Base-by-base conservation (phyloP, 2,888 invertebrate species). In the Lamellibrachia columna region DNA sequence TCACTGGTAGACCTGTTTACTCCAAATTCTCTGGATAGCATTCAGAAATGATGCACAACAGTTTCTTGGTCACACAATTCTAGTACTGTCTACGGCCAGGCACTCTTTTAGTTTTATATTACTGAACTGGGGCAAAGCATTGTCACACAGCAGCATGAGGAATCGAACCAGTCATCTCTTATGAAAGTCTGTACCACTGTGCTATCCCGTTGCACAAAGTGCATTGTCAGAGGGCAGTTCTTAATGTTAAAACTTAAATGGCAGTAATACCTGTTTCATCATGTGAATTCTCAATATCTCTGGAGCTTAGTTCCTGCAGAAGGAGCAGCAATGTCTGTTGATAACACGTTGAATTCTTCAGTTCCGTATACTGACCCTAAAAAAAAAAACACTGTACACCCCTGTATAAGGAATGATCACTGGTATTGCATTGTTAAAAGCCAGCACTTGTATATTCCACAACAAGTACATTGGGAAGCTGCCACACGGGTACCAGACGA, bases 211-310 rank as follows among this genome's bases (percentile, higher is more conserved):
- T 75, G n/a, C 75, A 75, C 40, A 40, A 40, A 22, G 75, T 75
- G 75, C 6, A 75, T 22, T 22, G 75, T 75, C 11, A 4, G 75
- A 22, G 22, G 0, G 60, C 60, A 60, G 60, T 60, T 60, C 15
- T 60, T 4, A 4, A 0, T 75, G 75, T 11, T 22, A 75, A n/a
- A 22, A 75, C 40, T 40, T 40, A 40, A 40, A 40, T 40, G 40
- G 75, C 22, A 75, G 75, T 75, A 75, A 22, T 75, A 75, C 75
- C 75, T 75, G 75, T 75, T 75, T 75, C 75, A 75, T 75, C 75
- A 75, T 6, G 22, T 75, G 75, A 75, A 22, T 75, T 75, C n/a
- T 15, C 75, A 6, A 22, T 75, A n/a, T 75, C 75, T 75, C 75
- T 15, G 75, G 75, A 15, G 75, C 75, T 75, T 11, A 75, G 75